Evolutionary conservation across 2,113 vertebrate species (phyloP), one percentile per base, ranked within the genome.

Genomic region (Emydura subglobosa): DNA sequence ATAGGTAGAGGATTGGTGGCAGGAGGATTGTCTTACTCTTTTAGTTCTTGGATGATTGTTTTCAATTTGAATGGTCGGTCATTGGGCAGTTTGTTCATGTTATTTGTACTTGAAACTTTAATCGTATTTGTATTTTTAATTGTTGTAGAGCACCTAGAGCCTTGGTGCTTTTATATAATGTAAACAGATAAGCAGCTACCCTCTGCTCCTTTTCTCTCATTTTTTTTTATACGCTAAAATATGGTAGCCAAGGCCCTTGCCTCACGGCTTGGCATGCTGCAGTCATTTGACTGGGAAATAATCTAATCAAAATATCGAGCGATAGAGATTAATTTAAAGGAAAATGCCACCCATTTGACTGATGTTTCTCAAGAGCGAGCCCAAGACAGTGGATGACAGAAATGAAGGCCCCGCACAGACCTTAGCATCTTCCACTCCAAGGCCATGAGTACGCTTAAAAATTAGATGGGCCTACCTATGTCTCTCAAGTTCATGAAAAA

Each of bases 281-380:
- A 79, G 34, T 85, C 17, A 50, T 94, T 94, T 90, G 68, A 57
- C 19, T 82, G 85, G 55, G 85, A 89, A 93, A 93, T 31, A 29
- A 76, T 86, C 22, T 90, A 87, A 87, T 59, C 16, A n/a, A 22
- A 94, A 85, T 89, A 25, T 78, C 22, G 88, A 88, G 25, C 79
- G 24, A 81, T 39, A 49, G 44, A 87, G 65, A 61, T 85, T 10
- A 83, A 91, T 82, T 79, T 92, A 82, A 72, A 86, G 83, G 87
- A 97, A 90, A 88, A 22, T 12, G 57, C 54, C 82, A 86, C 65
- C 27, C 47, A 47, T 90, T 91, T 83, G 54, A 55, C 54, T 65
- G 76, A 93, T 27, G 10, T 92, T 88, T 90, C 76, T 51, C 74
- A 13, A 47, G 24, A 42, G 39, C 50, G 83, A 31, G 14, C 74